A percentile compares a stretch with the other conserved stretches of the same genome.
phyloP scores from a whole-genome alignment of 1,140 invertebrate species.

The Leptoteleia sp. region DNA sequence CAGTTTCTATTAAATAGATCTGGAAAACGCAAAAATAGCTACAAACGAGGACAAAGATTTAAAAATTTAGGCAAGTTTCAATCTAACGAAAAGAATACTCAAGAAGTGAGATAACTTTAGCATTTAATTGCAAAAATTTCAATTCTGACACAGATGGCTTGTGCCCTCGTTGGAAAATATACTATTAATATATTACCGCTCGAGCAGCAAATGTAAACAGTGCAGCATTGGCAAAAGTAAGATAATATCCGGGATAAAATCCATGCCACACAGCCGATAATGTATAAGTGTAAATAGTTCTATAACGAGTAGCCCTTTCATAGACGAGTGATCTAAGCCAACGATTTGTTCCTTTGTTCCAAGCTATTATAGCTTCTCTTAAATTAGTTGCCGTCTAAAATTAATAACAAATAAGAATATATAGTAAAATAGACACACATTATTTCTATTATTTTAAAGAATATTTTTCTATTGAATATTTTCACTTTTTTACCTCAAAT shows the following conservation, averaged over 20 bases:
- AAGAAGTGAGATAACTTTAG: too few relatives aligned
- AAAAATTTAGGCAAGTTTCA: too few relatives aligned
- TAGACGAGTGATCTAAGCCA: conserved; percentile 95
- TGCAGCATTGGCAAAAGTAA: conserved; percentile 94
- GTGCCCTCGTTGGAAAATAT: too few relatives aligned
- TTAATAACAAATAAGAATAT: conserved; percentile 26
- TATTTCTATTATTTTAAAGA: too few relatives aligned
- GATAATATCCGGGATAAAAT: conserved; percentile 98
- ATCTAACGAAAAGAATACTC: too few relatives aligned
- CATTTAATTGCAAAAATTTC: too few relatives aligned
- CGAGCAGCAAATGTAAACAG: conserved; percentile 92
- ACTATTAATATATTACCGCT: conserved; percentile 86
- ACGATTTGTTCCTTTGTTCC: conserved; percentile 95
- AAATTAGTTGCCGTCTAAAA: conserved; percentile 88
- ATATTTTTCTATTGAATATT: conserved; percentile 12
- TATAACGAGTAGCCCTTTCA: conserved; percentile 85
- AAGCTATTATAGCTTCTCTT: conserved; percentile 89
- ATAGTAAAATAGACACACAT: too few relatives aligned
- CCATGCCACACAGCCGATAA: conserved; percentile 98
- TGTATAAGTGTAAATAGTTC: conserved; percentile 89
- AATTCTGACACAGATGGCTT: too few relatives aligned
- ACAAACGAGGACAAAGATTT: too few relatives aligned
- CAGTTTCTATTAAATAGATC: too few relatives aligned
- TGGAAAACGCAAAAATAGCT: too few relatives aligned
- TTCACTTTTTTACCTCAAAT: conserved; percentile 88